Evolutionary conservation across 2,797 vertebrate genomes (phyloP), one percentile per base, ranked within the genome.

Genomic region (Melanotaenia parkinsoni): DNA sequence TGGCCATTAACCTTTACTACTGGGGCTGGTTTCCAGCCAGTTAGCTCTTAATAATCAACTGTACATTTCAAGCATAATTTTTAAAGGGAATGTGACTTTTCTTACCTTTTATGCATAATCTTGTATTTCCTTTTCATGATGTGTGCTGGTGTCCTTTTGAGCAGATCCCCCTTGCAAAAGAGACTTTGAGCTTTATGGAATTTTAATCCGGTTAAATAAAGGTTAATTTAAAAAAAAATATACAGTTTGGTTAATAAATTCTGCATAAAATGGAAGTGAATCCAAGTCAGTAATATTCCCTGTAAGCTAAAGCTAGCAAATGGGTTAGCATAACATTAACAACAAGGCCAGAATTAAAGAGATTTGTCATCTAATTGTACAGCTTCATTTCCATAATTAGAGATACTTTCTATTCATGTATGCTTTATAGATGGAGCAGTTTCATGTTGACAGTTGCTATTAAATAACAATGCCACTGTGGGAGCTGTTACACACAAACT

Each of bases 251-350:
- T 45, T 4, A 45, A 20, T 20, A 47, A 47, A 20, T n/a, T 47
- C 20, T 74, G 63, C 62, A 80, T 60, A 43, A 50, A 24, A 76
- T 57, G 59, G 58, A 22, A 28, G 1, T 20, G 16, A 75, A 67
- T 63, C 58, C 16, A 58, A 72, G 51, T 13, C 11, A 14, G 13
- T 71, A 63, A 26, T 66, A 61, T 60, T 69, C 56, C 3, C 32
- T 63, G 28, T 32, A 79, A 61, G 53, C 56, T 77, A 63, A 11
- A 58, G 67, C 33, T 58, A 32, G 28, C 37, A 74, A 50, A 63
- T 13, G 50, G 33, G 80, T 80, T 83, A 72, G 35, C 75, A 80
- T 82, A 80, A 83, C 81, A 54, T 63, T 76, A 83, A 82, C 86
- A 86, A 82, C 80, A 82, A 67, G 61, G 26, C 67, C 16, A 22